These are phyloP conservation scores for Drosophila pegasa DNA, from an alignment of 2,888 invertebrate genomes.

Conservation along the genomic window DNA sequence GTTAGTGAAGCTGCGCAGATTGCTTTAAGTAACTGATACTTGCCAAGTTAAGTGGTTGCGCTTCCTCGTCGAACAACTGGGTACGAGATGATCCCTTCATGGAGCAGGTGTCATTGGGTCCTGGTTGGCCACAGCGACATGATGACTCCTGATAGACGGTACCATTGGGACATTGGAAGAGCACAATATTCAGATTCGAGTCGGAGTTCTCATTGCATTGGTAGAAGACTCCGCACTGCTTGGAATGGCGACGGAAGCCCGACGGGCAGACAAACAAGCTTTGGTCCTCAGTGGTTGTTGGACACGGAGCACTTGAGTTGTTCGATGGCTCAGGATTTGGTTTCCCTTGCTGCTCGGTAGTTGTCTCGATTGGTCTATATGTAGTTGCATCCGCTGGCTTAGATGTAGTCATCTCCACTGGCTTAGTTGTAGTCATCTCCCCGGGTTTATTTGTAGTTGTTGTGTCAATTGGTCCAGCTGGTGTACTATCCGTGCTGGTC, in stretches of 20 bases:
- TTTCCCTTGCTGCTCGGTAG: conserved; percentile 33
- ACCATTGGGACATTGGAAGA: conserved; percentile 91
- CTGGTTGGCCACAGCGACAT: conserved; percentile 89
- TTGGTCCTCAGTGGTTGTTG: conserved; percentile 87
- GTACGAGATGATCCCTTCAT: conserved; percentile 55
- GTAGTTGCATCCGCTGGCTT: conserved; percentile 25
- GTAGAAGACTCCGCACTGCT: conserved; percentile 93
- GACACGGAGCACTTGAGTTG: conserved; percentile 73
- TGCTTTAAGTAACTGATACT: conserved; percentile 24
- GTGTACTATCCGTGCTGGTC: conserved; percentile 25
- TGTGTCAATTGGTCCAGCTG: conserved; percentile 24
- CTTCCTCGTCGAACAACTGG: conserved; percentile 66
- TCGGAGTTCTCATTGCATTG: conserved; percentile 90
- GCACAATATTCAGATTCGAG: conserved; percentile 90
- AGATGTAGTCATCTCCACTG: conserved; percentile 23
- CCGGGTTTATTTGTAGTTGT: conserved; percentile 34
- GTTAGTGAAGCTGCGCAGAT: neutral
- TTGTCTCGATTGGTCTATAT: conserved; percentile 38
- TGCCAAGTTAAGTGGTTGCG: conserved; percentile 76
- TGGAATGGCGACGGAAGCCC: conserved; percentile 93
- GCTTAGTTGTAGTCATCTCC: conserved; percentile 39
- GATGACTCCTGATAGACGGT: conserved; percentile 91
- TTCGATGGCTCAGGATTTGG: conserved; percentile 23
- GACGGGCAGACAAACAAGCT: conserved; percentile 91
- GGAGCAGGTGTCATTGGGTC: conserved; percentile 84